Evolutionary conservation across 2,113 vertebrate species (phyloP), one percentile per base, ranked within the genome.

Genomic region (Abramis brama): DNA sequence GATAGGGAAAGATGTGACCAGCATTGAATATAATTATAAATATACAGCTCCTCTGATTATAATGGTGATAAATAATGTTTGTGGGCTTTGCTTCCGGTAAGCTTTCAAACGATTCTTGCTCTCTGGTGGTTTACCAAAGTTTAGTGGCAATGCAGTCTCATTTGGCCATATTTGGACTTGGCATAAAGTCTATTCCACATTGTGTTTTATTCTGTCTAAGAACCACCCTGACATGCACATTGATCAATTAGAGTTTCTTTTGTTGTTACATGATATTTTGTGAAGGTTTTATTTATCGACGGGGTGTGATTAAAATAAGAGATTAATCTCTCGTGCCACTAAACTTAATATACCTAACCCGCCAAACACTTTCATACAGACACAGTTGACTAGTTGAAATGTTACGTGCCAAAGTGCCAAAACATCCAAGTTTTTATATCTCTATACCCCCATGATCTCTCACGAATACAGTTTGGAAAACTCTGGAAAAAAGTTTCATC

Each of bases 1-100:
- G 68, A 84, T 66, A 25, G 25, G 59, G 64, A 64, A 64, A 64
- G 79, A 27, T 66, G 79, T 64, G 79, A 81, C 59, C 59, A 66
- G 59, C 39, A 81, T 27, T 19, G 59, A 80, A 45, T 47, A 66
- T 60, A 47, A 39, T 80, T 45, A 64, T 80, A 66, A 47, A 64
- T 80, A 36, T 47, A n/a, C 36, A 64, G 79, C n/a, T 80, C 36
- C 39, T 45, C 36, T 64, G 79, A 17, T 80, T 59, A 79, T 79
- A 25, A 17, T 62, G 3, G 33, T 27, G 8, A 66, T 80, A 80
- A 66, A 80, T n/a, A 80, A 62, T 66, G 39, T 66, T 80, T 66
- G 39, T 66, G 12, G 59, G n/a, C 25, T 27, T 64, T 60, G 71
- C 59, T 71, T 39, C 50, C 30, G 12, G 45, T 66, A 78, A 78